Percentiles rank a stretch among this genome's conserved stretches.
These are phyloP conservation scores for Sardina pilchardus DNA, from an alignment of 2,113 vertebrate species.

Conservation along the genomic window DNA sequence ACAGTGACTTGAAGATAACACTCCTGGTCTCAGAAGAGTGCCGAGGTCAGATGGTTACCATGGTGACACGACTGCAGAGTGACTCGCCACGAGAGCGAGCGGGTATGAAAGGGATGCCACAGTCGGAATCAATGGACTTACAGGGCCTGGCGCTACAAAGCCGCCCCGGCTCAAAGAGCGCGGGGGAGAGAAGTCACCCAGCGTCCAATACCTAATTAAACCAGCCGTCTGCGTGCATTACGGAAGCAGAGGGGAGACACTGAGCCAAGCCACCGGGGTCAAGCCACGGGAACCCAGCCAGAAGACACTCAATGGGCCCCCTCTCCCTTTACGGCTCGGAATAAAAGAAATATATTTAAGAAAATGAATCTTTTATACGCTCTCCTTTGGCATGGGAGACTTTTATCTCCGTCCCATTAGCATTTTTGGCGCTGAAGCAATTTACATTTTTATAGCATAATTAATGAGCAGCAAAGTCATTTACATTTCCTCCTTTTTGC, in stretches of 20 bases:
- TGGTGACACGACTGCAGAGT: slow-evolving; percentile 54
- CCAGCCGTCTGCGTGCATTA: slow-evolving; percentile 38
- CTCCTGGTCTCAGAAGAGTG: neutral
- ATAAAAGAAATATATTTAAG: slow-evolving; percentile 61
- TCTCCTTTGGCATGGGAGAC: slow-evolving; percentile 68
- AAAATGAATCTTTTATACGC: slow-evolving; percentile 72
- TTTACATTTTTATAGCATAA: slow-evolving; percentile 82
- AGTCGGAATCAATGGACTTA: slow-evolving; percentile 53
- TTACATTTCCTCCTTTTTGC: slow-evolving; percentile 67
- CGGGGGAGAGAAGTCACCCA: slow-evolving; percentile 31
- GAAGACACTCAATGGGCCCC: slow-evolving; percentile 49
- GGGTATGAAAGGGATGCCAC: slow-evolving; percentile 45
- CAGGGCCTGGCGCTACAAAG: slow-evolving; percentile 43
- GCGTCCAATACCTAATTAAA: slow-evolving; percentile 55
- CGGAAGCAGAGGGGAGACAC: neutral
- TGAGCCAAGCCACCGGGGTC: neutral
- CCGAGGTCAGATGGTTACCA: slow-evolving; percentile 49
- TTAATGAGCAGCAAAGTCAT: slow-evolving; percentile 75
- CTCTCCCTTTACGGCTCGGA: slow-evolving; percentile 50
- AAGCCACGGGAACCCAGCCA: slow-evolving; percentile 17
- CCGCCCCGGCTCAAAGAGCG: slow-evolving; percentile 31
- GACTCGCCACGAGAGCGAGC: slow-evolving; percentile 48
- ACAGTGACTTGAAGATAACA: neutral
- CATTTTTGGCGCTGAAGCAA: slow-evolving; percentile 74
- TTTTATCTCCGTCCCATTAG: slow-evolving; percentile 76